phyloP scores from a whole-genome alignment of 1,140 invertebrate species.

The Danaus plexippus region DNA sequence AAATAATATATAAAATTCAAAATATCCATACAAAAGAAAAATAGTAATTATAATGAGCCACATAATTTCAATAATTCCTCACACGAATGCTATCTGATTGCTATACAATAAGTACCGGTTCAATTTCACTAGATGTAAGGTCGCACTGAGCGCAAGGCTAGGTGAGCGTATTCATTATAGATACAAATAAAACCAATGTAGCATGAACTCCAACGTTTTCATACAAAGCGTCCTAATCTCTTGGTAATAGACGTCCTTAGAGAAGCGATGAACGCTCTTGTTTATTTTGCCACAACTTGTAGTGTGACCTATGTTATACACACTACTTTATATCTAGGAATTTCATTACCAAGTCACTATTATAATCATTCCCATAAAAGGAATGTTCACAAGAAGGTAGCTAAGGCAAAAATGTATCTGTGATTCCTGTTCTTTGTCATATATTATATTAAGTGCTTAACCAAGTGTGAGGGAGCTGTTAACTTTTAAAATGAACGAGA shows the following conservation, averaged over 20 bases:
- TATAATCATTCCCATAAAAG: too few relatives aligned
- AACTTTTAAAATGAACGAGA: too few relatives aligned
- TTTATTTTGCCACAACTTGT: conserved; percentile 5
- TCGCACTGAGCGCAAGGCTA: conserved; percentile 55
- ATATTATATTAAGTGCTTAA: too few relatives aligned
- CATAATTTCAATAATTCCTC: conserved; percentile 34
- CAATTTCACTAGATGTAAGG: conserved; percentile 67
- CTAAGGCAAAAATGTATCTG: too few relatives aligned
- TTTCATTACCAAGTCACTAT: too few relatives aligned
- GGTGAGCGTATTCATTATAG: conserved; percentile 43
- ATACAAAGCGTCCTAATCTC: neutral
- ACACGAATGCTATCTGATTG: conserved; percentile 33
- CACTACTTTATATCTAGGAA: too few relatives aligned
- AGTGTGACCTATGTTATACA: conserved; percentile 7
- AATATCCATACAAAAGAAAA: neutral
- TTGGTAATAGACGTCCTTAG: conserved; percentile 7
- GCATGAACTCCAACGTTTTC: conserved; percentile 20
- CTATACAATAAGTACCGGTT: conserved; percentile 44
- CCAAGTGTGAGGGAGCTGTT: too few relatives aligned
- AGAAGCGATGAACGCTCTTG: conserved; percentile 2
- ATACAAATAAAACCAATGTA: conserved; percentile 23
- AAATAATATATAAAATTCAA: too few relatives aligned
- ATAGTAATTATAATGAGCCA: conserved; percentile 25
- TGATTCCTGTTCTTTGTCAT: too few relatives aligned
- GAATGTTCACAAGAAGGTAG: too few relatives aligned